Percentiles rank a stretch among this genome's conserved stretches.
phyloP scores from a whole-genome alignment of 2,888 invertebrate genomes.

The Rhamphomyia laevipes region DNA sequence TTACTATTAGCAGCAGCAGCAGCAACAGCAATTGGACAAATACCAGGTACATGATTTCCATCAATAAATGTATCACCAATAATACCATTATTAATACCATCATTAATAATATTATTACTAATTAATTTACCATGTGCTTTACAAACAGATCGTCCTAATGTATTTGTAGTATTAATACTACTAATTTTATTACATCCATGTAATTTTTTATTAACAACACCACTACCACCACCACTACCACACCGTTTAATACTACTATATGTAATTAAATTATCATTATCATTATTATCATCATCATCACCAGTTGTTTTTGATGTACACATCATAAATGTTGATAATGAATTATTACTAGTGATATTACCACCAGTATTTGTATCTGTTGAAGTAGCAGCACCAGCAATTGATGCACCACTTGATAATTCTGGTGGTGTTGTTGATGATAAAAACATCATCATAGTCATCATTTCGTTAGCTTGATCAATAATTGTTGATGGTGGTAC shows the following conservation, averaged over 20 bases:
- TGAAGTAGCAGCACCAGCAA: constrained; percentile 14
- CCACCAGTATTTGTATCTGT: constrained; percentile 13
- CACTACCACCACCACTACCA: constrained; percentile 18
- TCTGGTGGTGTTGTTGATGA: constrained; percentile 11
- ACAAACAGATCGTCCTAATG: background rate
- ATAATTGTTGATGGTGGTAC: background rate
- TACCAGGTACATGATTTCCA: background rate
- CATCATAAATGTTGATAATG: constrained; percentile 8
- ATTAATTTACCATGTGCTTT: background rate
- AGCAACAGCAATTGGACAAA: constrained; percentile 9
- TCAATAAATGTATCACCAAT: background rate
- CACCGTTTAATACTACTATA: constrained; percentile 10
- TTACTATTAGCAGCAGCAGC: constrained; percentile 10
- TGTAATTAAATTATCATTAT: constrained; percentile 15
- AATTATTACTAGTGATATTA: constrained; percentile 11
- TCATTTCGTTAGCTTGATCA: constrained; percentile 7
- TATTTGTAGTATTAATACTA: constrained; percentile 4
- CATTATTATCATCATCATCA: constrained; percentile 12
- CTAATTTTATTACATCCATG: constrained; percentile 5
- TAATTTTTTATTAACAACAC: background rate
- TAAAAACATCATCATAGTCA: constrained; percentile 15
- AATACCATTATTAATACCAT: constrained; percentile 3
- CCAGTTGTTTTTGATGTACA: constrained; percentile 7
- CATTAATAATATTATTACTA: constrained; percentile 7
- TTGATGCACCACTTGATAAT: constrained; percentile 3